Base-by-base conservation (phyloP, 2,113 vertebrate species). In the Pagrus major region DNA sequence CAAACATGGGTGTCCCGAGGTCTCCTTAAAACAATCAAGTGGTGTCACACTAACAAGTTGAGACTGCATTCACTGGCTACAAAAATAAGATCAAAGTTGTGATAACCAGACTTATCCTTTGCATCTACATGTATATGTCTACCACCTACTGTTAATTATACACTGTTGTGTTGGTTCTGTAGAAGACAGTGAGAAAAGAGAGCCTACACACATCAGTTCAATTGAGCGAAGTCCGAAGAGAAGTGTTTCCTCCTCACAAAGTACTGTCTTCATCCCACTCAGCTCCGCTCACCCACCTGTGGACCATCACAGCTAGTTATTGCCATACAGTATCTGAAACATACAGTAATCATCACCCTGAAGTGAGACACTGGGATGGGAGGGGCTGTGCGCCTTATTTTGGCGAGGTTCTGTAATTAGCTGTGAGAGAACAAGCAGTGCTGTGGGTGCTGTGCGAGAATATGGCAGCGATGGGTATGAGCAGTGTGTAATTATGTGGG, bases 401-500 rank as follows among this genome's bases (percentile, higher is more conserved):
- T 83, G 78, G 73, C 44, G 54, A 49, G 84, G 76, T 84, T 89
- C 29, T 3, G 81, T 93, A 93, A 95, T 94, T 93, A 93, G 86
- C 83, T 68, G 77, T 78, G 80, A 86, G 86, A 76, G 85, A 90
- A 88, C 87, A 83, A 54, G 37, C 75, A 71, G 83, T 86, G 86
- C 88, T 87, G 88, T 80, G 75, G 85, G 83, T 85, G 83, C 85
- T 82, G 68, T 82, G 68, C 8, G 44, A 55, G 87, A 87, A 69
- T 75, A 74, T 75, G 81, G 81, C 83, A 81, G 87, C 39, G 78
- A 87, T 76, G 71, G 76, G 85, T 72, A 78, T 81, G 76, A 86
- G 80, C 72, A 69, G 60, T 79, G 78, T 93, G 87, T 92, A 88
- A 93, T 93, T 91, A 93, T 66, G 91, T 94, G 89, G 93, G 91